Evolutionary conservation across 2,113 vertebrate species (phyloP).

Genomic region (Actenoides lindsayi): DNA sequence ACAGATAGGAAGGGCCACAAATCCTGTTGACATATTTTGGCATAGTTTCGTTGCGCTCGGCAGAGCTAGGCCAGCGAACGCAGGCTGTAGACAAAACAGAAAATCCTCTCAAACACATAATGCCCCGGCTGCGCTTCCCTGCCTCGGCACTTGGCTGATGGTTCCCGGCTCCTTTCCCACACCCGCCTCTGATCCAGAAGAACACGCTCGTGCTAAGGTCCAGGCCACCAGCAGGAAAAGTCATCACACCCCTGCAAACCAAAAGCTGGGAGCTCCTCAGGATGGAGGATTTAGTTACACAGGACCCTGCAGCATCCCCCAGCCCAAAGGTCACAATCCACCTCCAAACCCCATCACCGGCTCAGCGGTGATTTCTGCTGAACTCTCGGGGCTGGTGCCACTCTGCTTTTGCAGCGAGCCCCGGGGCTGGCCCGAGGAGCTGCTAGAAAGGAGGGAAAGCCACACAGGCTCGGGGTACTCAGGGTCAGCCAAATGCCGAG

Average conservation of each 20-base stretch:
- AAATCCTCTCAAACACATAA: accelerated
- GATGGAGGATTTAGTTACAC: background rate
- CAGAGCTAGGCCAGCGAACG: background rate
- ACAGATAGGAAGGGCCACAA: background rate
- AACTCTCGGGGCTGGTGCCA: background rate
- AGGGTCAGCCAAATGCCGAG: background rate
- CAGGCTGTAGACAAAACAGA: background rate
- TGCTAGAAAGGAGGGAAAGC: background rate
- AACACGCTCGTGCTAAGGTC: accelerated
- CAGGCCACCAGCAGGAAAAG: background rate
- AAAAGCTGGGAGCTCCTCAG: accelerated
- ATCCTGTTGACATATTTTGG: background rate
- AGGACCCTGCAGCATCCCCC: background rate
- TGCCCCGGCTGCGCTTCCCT: background rate
- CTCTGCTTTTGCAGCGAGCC: background rate
- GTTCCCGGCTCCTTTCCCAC: background rate
- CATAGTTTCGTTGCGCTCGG: background rate
- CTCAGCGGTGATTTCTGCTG: background rate
- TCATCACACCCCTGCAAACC: background rate
- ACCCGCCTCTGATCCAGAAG: background rate
- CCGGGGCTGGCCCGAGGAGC: background rate
- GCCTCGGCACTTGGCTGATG: background rate
- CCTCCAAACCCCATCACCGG: background rate
- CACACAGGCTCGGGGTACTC: background rate
- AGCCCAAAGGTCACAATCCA: background rate